Conservation (phyloP, 2,888 invertebrate species). For the Gymnoscelis rufifasciata region DNA sequence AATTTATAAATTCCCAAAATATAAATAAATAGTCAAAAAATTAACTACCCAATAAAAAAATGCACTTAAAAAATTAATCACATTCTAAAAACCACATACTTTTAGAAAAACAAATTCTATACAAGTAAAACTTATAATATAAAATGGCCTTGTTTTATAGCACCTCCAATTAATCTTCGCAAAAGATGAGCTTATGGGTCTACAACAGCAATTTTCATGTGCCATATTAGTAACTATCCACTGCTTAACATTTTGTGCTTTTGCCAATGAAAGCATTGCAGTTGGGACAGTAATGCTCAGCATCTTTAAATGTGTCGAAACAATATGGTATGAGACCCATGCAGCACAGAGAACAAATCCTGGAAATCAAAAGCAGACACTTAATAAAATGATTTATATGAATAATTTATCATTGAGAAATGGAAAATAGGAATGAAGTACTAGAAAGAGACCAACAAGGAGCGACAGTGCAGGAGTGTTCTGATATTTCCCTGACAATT, state of each 20-base stretch:
- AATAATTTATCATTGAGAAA: no score
- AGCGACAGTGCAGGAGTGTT: no score
- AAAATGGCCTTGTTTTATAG: constrained; percentile 12
- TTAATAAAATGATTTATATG: no score
- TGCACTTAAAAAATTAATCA: no score
- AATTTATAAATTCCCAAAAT: no score
- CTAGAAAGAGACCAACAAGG: no score
- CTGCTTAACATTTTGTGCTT: constrained; percentile 61
- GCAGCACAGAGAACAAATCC: constrained; percentile 73
- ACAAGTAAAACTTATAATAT: constrained; percentile 4
- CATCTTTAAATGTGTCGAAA: constrained; percentile 73
- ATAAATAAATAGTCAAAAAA: no score
- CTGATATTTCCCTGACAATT: no score
- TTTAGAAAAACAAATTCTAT: background rate
- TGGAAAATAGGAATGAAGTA: no score
- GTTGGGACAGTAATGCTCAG: constrained; percentile 73
- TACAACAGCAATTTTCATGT: constrained; percentile 2
- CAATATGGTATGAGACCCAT: constrained; percentile 71
- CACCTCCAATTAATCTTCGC: constrained; percentile 12
- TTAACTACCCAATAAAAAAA: no score
- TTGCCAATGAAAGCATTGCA: constrained; percentile 73
- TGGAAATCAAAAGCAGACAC: constrained; percentile 36
- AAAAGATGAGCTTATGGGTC: constrained; percentile 2
- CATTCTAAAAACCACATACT: no score
- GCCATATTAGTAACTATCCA: constrained; percentile 9